Percentiles rank a stretch among this genome's conserved stretches.
Conservation (phyloP, 1,140 invertebrate genomes). For the Micrasema minimum region DNA sequence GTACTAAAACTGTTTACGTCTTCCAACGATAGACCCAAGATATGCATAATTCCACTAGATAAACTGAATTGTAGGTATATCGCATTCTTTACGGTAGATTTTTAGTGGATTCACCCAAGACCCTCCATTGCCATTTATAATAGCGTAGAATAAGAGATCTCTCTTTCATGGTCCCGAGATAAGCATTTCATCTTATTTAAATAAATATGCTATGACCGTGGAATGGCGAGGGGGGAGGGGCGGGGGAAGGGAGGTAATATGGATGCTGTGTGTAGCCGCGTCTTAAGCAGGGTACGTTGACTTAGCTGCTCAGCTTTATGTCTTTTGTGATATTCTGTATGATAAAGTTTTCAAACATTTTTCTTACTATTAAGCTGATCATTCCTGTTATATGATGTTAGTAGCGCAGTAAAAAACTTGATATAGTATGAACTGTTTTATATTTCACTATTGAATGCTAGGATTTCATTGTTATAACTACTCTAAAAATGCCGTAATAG, state of each 20-base stretch:
- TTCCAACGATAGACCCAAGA: constrained; percentile 14
- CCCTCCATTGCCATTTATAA: constrained; percentile 43
- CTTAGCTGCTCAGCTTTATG: too few relatives aligned
- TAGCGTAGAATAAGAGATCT: constrained; percentile 50
- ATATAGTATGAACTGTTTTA: too few relatives aligned
- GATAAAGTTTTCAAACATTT: too few relatives aligned
- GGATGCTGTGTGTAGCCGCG: constrained; percentile 41
- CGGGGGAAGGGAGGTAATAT: constrained; percentile 41
- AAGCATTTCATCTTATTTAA: constrained; percentile 52
- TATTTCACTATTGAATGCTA: too few relatives aligned
- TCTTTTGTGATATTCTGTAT: too few relatives aligned
- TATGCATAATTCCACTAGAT: constrained; percentile 17
- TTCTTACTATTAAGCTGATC: too few relatives aligned
- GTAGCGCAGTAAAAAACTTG: too few relatives aligned
- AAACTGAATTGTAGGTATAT: constrained; percentile 2
- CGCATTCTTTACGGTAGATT: neutral
- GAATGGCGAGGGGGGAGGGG: constrained; percentile 29
- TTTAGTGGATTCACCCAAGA: neutral
- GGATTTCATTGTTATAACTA: too few relatives aligned
- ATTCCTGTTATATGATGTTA: too few relatives aligned
- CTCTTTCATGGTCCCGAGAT: constrained; percentile 38
- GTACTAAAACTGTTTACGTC: constrained; percentile 4
- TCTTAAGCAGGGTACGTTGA: constrained; percentile 17
- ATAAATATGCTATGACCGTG: constrained; percentile 48
- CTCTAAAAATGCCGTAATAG: too few relatives aligned